Percentiles rank a stretch among this genome's conserved stretches.
phyloP scores from a whole-genome alignment of 2,113 vertebrate species.

The Aepyceros melampus region DNA sequence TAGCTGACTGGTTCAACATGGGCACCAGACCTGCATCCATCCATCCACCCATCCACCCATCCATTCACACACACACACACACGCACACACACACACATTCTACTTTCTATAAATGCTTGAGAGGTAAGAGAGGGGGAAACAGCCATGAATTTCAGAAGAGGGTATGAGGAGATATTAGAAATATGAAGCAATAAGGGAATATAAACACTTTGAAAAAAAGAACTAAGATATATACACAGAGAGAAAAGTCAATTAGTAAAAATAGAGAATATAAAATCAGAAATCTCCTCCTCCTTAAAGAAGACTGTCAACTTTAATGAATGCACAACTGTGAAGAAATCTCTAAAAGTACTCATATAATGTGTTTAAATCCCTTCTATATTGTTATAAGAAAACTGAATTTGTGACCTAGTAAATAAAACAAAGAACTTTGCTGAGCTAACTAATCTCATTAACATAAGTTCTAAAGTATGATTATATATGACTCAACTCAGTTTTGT shows the following conservation, averaged over 20 bases:
- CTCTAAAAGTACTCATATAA: background rate
- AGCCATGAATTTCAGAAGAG: background rate
- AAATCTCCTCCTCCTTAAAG: background rate
- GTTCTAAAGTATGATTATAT: background rate
- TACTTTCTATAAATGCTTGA: background rate
- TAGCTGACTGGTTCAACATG: background rate
- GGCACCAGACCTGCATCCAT: background rate
- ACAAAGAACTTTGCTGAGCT: background rate
- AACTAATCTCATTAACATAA: background rate
- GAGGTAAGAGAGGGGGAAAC: background rate
- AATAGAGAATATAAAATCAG: background rate
- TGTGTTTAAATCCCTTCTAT: background rate
- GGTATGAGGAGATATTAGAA: background rate
- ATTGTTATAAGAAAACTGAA: background rate
- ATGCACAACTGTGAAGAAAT: background rate
- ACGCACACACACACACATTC: background rate
- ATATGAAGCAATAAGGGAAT: background rate
- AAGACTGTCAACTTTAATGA: background rate
- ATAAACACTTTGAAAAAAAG: background rate
- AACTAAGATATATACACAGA: background rate
- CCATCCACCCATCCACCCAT: background rate
- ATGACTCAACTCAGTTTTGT: background rate
- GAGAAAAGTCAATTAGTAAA: background rate
- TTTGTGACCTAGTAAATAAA: background rate
- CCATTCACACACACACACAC: background rate